A percentile compares a stretch with the other conserved stretches of the same genome.
These are phyloP conservation scores for Pocillopora meandrina DNA, from an alignment of 92 coral and sea anemone species.

Conservation along the genomic window DNA sequence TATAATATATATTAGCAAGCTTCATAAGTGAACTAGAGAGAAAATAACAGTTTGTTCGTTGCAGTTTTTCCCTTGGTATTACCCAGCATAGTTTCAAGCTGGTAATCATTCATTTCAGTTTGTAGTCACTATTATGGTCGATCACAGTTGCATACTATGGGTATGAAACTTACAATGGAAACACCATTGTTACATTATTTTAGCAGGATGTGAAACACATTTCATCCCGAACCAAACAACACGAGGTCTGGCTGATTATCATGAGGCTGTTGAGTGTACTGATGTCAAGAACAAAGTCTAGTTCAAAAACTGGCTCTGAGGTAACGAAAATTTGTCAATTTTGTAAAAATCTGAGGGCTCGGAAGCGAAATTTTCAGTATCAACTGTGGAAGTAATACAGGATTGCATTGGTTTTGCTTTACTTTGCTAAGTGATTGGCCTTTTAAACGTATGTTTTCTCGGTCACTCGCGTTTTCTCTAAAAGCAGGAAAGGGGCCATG, in stretches of 20 bases:
- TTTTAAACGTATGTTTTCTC: too few species aligned
- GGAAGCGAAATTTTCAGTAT: too few species aligned
- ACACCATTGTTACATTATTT: neutral
- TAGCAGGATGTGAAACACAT: slow-evolving; percentile 68
- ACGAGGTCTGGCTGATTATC: slow-evolving; percentile 90
- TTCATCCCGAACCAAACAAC: slow-evolving; percentile 75
- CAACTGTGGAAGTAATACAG: too few species aligned
- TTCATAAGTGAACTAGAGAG: too few species aligned
- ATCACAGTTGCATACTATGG: neutral
- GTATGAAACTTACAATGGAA: neutral
- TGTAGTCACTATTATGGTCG: too few species aligned
- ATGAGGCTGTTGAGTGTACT: slow-evolving; percentile 96
- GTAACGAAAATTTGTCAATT: slow-evolving; percentile 30
- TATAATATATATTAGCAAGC: too few species aligned
- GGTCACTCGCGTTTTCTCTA: too few species aligned
- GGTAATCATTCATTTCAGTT: too few species aligned
- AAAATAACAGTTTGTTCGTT: neutral
- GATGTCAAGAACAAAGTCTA: slow-evolving; percentile 92
- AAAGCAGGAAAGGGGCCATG: too few species aligned
- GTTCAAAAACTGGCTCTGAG: slow-evolving; percentile 64
- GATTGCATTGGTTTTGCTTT: too few species aligned
- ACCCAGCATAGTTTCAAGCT: neutral
- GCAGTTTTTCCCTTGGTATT: neutral
- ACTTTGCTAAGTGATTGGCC: too few species aligned
- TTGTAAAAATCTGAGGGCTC: neutral